These are phyloP conservation scores for Melanostoma mellinum DNA, from an alignment of 2,888 invertebrate genomes.

Conservation along the genomic window DNA sequence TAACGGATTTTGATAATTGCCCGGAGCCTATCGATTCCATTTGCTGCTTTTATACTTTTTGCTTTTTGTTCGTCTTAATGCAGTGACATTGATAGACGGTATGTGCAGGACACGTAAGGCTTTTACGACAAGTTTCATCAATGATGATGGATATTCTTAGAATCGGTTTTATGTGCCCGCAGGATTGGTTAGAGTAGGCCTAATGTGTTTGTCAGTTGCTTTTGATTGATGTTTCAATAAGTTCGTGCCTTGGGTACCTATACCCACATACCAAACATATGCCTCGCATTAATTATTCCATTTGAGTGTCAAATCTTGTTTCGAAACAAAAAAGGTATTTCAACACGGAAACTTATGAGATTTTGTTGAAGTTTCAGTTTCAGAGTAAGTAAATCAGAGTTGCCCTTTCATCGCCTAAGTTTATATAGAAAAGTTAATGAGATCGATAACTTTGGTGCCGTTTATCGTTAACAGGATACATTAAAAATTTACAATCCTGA, in stretches of 20 bases:
- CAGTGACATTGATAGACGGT: slow-evolving; percentile 13
- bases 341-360: too few species aligned
- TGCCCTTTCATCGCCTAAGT: too few species aligned
- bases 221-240: slow-evolving; percentile 60
- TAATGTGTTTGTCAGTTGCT: slow-evolving; percentile 56
- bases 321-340: too few species aligned
- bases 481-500: too few species aligned
- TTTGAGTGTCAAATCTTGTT: too few species aligned
- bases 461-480: too few species aligned
- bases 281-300: too few species aligned
- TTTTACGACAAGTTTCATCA: slow-evolving; percentile 45
- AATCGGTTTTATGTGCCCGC: slow-evolving; percentile 36
- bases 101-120: slow-evolving; percentile 23
- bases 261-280: too few species aligned
- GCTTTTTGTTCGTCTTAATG: slow-evolving; percentile 9
- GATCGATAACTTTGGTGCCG: too few species aligned
- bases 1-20: slow-evolving; percentile 59
- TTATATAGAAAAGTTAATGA: too few species aligned
- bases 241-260: neutral
- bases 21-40: slow-evolving; percentile 21
- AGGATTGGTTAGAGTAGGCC: slow-evolving; percentile 10
- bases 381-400: too few species aligned
- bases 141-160: slow-evolving; percentile 42
- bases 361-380: too few species aligned
- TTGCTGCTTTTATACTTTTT: neutral